A percentile compares a stretch with the other conserved stretches of the same genome.
Conservation (phyloP, 2,797 vertebrate species). For the Mus spretus region DNA sequence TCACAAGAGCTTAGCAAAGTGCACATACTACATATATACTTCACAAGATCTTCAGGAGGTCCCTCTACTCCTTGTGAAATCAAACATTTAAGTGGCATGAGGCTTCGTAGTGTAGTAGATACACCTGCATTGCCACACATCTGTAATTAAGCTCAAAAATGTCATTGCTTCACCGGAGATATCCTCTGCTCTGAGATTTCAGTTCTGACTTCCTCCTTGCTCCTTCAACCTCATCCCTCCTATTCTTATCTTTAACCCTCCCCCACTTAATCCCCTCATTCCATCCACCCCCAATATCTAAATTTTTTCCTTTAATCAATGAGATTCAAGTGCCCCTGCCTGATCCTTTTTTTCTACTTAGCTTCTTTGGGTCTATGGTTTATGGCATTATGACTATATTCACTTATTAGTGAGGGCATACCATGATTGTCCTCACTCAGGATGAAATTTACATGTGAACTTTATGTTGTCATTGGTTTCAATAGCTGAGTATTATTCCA, state of each 20-base stretch:
- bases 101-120: background rate
- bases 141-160: background rate
- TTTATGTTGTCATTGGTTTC: too few species aligned
- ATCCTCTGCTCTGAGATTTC: background rate
- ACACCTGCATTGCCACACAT: too few species aligned
- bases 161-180: background rate
- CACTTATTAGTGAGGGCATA: too few species aligned
- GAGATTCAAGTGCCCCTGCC: background rate
- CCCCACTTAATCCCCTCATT: background rate
- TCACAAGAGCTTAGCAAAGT: background rate
- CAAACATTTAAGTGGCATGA: fast-evolving
- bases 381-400: too few species aligned
- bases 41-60: too few species aligned
- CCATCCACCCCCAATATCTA: background rate
- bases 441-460: too few species aligned
- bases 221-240: too few species aligned
- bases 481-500: too few species aligned
- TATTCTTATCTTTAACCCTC: background rate
- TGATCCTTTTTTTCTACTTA: too few species aligned
- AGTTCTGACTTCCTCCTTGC: background rate
- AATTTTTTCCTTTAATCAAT: background rate
- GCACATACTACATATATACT: too few species aligned
- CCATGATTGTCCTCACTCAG: too few species aligned
- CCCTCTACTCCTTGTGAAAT: background rate
- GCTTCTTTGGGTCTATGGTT: too few species aligned